phyloP scores from a whole-genome alignment of 2,888 invertebrate species.

The Podotricha telesiphe region DNA sequence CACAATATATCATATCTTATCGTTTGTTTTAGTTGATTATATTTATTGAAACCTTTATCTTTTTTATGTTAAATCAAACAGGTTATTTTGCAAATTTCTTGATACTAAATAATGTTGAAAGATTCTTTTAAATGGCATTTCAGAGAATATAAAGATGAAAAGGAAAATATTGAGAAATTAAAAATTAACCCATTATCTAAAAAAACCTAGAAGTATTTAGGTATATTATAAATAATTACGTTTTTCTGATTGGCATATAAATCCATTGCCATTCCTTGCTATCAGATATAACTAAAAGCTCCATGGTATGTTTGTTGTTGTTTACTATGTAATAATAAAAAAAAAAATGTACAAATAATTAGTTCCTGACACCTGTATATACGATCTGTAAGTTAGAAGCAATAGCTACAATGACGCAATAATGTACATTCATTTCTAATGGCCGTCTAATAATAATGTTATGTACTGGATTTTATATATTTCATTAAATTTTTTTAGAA shows the following conservation, averaged over 20 bases:
- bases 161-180: too few species aligned
- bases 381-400: background rate
- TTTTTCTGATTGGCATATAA: too few species aligned
- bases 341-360: background rate
- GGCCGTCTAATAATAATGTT: background rate
- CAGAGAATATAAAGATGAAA: too few species aligned
- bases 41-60: constrained; percentile 55
- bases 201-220: background rate
- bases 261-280: too few species aligned
- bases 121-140: too few species aligned
- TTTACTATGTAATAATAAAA: too few species aligned
- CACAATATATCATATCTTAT: constrained; percentile 55
- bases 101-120: background rate
- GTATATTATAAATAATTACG: background rate
- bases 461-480: background rate
- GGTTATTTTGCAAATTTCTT: constrained; percentile 18
- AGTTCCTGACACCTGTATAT: too few species aligned
- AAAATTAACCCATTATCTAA: background rate
- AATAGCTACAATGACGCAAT: background rate
- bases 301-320: too few species aligned
- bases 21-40: constrained; percentile 64
- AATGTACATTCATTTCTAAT: constrained; percentile 4
- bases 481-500: constrained; percentile 3
- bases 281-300: too few species aligned
- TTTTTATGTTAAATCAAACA: constrained; percentile 31